Conservation (phyloP, 1,140 invertebrate species). For the Zaprionus vittiger region DNA sequence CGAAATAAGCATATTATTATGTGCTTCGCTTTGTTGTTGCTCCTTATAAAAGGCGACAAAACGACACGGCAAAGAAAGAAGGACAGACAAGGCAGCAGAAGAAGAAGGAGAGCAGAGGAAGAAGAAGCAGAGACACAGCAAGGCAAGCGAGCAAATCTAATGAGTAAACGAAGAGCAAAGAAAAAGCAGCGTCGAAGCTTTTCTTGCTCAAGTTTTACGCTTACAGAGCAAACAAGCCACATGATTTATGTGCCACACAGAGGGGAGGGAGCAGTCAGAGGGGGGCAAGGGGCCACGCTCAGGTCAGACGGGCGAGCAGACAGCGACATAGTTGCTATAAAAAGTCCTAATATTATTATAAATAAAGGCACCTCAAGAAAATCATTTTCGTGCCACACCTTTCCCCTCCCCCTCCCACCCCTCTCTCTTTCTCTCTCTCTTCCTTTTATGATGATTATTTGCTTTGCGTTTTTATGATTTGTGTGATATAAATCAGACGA, state of each 20-base stretch:
- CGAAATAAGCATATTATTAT: conserved; percentile 81
- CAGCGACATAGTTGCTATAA: conserved; percentile 28
- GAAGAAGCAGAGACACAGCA: neutral
- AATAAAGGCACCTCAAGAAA: conserved; percentile 47
- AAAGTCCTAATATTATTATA: conserved; percentile 62
- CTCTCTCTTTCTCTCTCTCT: neutral
- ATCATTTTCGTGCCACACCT: conserved; percentile 57
- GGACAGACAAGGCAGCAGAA: neutral
- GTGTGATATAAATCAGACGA: conserved; percentile 54
- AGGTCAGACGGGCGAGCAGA: conserved; percentile 41
- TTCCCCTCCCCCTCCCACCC: neutral
- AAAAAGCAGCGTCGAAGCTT: neutral
- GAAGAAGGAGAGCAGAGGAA: neutral
- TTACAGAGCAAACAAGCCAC: conserved; percentile 63
- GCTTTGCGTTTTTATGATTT: conserved; percentile 73
- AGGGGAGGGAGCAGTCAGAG: neutral
- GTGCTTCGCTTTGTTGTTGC: conserved; percentile 48
- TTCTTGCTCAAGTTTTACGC: conserved; percentile 32
- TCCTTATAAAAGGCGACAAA: conserved; percentile 59
- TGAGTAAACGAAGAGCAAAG: conserved; percentile 71
- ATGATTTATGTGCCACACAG: conserved; percentile 67
- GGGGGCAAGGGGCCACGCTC: conserved; percentile 5
- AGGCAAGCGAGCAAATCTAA: conserved; percentile 61
- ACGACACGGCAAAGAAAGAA: conserved; percentile 39
- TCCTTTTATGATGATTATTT: conserved; percentile 48